Evolutionary conservation across 2,113 vertebrate species (phyloP).

Genomic region (Chelonoidis abingdonii): DNA sequence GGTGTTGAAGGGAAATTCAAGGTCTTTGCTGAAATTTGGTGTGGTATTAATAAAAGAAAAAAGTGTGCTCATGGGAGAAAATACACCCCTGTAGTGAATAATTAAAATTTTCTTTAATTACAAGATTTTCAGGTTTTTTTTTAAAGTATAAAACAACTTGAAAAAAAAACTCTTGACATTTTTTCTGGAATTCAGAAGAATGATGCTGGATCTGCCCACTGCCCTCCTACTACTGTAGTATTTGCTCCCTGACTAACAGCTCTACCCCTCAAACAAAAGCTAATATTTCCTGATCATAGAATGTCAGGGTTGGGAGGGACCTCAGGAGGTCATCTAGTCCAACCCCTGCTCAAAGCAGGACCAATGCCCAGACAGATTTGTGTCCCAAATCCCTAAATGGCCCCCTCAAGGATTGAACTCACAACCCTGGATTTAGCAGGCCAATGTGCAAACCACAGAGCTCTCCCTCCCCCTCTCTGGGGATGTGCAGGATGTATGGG

Average conservation of each 20-base stretch:
- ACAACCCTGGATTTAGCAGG: no score
- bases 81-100: accelerated
- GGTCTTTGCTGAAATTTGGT: background rate
- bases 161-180: background rate
- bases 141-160: background rate
- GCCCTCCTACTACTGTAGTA: accelerated
- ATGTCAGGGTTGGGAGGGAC: no score
- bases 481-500: background rate
- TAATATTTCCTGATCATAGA: background rate
- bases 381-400: no score
- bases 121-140: background rate
- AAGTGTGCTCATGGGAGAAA: background rate
- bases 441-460: no score
- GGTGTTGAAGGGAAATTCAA: background rate
- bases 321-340: no score
- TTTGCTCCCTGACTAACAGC: background rate
- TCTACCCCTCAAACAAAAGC: background rate
- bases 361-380: no score
- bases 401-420: no score
- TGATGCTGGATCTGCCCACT: background rate
- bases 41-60: background rate
- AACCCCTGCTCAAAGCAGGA: no score
- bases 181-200: background rate
- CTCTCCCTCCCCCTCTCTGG: background rate
- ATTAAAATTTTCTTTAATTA: background rate